These are phyloP conservation scores for Thalassophryne amazonica DNA, from an alignment of 2,797 vertebrate genomes.

Conservation along the genomic window DNA sequence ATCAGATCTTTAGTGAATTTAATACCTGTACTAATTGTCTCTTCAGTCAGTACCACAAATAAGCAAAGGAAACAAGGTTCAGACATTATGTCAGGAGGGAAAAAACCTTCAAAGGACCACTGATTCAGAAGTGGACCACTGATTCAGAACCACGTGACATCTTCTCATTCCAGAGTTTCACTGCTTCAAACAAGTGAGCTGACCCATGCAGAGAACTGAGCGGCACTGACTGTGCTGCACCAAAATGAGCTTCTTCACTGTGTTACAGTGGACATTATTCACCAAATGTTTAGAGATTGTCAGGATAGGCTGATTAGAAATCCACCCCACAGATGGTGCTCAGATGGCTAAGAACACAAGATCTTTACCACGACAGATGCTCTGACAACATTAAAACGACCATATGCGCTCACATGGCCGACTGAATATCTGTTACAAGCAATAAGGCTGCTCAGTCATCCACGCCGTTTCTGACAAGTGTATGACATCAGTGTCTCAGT, in stretches of 20 bases:
- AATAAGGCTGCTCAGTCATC: not conserved
- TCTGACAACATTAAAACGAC: constrained; percentile 4
- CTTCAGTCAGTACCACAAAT: not conserved
- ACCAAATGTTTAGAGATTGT: not conserved
- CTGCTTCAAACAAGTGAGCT: constrained; percentile 27
- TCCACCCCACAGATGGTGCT: constrained; percentile 47
- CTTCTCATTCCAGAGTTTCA: constrained; percentile 21
- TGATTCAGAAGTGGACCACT: not conserved
- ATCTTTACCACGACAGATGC: constrained; percentile 41
- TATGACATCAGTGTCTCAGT: not conserved
- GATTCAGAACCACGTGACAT: constrained; percentile 30
- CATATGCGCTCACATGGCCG: constrained; percentile 6
- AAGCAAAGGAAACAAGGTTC: not conserved
- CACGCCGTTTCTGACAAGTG: not conserved
- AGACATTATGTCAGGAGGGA: not conserved
- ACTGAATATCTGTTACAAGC: not conserved
- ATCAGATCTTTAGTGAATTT: too few species aligned
- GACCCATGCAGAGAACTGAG: constrained; percentile 16
- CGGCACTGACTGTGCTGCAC: constrained; percentile 9
- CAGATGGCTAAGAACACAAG: constrained; percentile 20
- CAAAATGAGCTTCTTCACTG: not conserved
- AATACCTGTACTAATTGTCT: too few species aligned
- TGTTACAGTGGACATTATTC: not conserved
- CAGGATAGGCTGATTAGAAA: constrained; percentile 30
- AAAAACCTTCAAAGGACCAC: constrained; percentile 15